Conservation (phyloP, 1,140 invertebrate genomes). For the Euwallacea fornicatus region DNA sequence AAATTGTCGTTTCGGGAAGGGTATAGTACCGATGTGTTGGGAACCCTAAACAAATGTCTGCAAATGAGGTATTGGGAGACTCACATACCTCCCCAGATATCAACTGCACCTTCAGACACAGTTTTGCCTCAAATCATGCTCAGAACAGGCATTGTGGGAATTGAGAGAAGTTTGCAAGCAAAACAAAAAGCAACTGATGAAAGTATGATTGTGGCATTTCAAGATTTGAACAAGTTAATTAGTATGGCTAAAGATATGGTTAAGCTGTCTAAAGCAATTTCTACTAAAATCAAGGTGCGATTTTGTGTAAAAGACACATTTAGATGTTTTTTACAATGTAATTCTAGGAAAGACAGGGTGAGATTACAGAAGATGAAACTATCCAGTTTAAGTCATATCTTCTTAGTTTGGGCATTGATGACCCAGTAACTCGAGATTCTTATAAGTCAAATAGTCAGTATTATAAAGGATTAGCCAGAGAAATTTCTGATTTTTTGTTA, state of each 20-base stretch:
- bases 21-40: slow-evolving; percentile 70
- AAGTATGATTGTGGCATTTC: slow-evolving; percentile 90
- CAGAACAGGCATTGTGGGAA: slow-evolving; percentile 90
- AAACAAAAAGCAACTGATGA: slow-evolving; percentile 88
- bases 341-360: slow-evolving; percentile 86
- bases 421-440: slow-evolving; percentile 91
- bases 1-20: slow-evolving; percentile 90
- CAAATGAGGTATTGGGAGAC: slow-evolving; percentile 63
- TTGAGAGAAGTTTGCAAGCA: slow-evolving; percentile 89
- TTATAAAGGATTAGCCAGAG: slow-evolving; percentile 81
- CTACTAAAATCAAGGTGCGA: slow-evolving; percentile 83
- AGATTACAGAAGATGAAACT: slow-evolving; percentile 97
- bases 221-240: slow-evolving; percentile 94
- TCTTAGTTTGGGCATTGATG: slow-evolving; percentile 94
- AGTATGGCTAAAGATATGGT: slow-evolving; percentile 98
- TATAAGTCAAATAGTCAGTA: slow-evolving; percentile 87
- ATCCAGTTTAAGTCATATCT: slow-evolving; percentile 94
- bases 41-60: slow-evolving; percentile 64
- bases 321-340: slow-evolving; percentile 19
- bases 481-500: slow-evolving; percentile 81
- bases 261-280: slow-evolving; percentile 85
- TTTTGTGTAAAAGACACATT: background rate
- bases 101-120: slow-evolving; percentile 32
- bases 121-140: slow-evolving; percentile 64
- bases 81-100: slow-evolving; percentile 41